These are phyloP conservation scores for Drosophila aff. DNA, from an alignment of 1,140 invertebrate species.

Conservation along the genomic window DNA sequence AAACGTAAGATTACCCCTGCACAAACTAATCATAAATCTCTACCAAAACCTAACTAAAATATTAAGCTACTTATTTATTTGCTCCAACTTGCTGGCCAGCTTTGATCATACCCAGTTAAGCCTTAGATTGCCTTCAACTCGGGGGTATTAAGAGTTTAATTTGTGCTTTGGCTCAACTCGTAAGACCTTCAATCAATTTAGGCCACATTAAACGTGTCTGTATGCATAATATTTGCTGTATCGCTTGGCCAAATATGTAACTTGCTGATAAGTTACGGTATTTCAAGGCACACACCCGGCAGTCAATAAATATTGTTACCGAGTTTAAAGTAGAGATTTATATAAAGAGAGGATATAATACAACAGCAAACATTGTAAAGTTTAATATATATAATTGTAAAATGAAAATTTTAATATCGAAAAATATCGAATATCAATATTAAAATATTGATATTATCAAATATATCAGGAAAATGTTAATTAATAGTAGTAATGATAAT, in stretches of 20 bases:
- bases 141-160: conserved; percentile 1
- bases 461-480: neutral
- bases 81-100: neutral
- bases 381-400: neutral
- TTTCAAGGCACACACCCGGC: neutral
- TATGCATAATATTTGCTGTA: conserved; percentile 17
- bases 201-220: neutral
- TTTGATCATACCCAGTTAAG: neutral
- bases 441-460: neutral
- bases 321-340: neutral
- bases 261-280: conserved; percentile 29
- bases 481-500: neutral
- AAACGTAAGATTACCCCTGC: neutral
- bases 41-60: too few species aligned
- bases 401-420: neutral
- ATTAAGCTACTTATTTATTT: neutral
- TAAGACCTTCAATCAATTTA: conserved; percentile 9
- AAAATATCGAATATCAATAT: neutral
- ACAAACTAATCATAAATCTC: neutral
- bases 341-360: neutral
- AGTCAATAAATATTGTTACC: conserved; percentile 19
- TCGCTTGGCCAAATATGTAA: conserved; percentile 30
- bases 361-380: neutral
- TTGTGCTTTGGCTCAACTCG: neutral
- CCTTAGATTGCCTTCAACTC: neutral